Evolutionary conservation across 2,888 invertebrate species (phyloP).

Genomic region (Cheilosia vernalis): DNA sequence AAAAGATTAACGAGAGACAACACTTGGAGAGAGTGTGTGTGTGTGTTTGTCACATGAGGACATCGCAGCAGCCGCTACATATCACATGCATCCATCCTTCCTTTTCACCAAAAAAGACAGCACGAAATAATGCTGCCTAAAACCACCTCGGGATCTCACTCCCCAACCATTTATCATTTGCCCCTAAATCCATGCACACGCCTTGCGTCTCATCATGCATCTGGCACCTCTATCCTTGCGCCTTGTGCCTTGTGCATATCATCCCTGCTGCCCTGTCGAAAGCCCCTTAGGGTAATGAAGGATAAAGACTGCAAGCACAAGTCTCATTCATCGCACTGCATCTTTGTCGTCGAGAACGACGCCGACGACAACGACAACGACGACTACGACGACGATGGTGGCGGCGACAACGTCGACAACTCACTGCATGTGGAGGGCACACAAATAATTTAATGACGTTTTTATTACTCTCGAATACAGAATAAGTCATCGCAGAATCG

Average conservation of each 20-base stretch:
- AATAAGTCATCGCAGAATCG: slow-evolving; percentile 73
- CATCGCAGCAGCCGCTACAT: slow-evolving; percentile 55
- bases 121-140: slow-evolving; percentile 54
- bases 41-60: slow-evolving; percentile 25
- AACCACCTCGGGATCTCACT: slow-evolving; percentile 41
- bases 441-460: slow-evolving; percentile 74
- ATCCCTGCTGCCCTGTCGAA: slow-evolving; percentile 53
- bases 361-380: slow-evolving; percentile 28
- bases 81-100: slow-evolving; percentile 62
- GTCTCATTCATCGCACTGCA: slow-evolving; percentile 69
- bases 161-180: slow-evolving; percentile 68
- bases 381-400: slow-evolving; percentile 24
- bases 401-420: slow-evolving; percentile 59
- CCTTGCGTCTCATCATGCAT: slow-evolving; percentile 66
- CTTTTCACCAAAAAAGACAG: slow-evolving; percentile 62
- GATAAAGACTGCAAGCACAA: slow-evolving; percentile 71
- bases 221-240: slow-evolving; percentile 61
- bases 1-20: slow-evolving; percentile 73
- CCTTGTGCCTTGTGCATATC: slow-evolving; percentile 51
- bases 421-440: slow-evolving; percentile 69
- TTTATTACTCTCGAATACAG: slow-evolving; percentile 74
- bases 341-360: slow-evolving; percentile 55
- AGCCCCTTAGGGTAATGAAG: slow-evolving; percentile 65
- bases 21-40: slow-evolving; percentile 25
- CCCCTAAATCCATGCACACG: slow-evolving; percentile 59